Evolutionary conservation across 1,140 invertebrate species (phyloP).

Genomic region (Sarcophaga peregrina): DNA sequence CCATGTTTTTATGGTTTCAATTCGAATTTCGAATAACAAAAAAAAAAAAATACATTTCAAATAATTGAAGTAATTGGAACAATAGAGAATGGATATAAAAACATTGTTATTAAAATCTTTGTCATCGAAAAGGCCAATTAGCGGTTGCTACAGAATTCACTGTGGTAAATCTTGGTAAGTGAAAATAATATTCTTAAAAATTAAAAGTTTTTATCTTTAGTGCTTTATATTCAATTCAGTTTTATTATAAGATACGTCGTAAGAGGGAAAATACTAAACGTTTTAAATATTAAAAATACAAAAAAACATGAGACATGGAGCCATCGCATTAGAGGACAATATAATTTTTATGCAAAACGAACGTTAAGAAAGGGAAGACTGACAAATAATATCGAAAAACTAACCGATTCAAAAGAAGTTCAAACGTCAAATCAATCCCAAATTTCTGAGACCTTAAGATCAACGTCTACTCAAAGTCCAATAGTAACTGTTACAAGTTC

Average conservation of each 20-base stretch:
- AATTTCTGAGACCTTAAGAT: not conserved
- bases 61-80: not conserved
- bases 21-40: too few species aligned
- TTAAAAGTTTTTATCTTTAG: not conserved
- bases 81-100: slow-evolving; percentile 24
- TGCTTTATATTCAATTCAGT: not conserved
- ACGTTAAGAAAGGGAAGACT: not conserved
- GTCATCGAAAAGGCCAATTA: not conserved
- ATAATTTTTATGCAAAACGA: not conserved
- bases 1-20: too few species aligned
- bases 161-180: not conserved
- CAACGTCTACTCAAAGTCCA: not conserved
- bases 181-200: not conserved
- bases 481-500: not conserved
- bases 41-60: not conserved
- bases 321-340: not conserved
- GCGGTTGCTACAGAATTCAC: not conserved
- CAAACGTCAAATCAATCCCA: not conserved
- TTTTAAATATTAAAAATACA: not conserved
- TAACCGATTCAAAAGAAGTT: not conserved
- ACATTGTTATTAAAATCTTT: slow-evolving; percentile 19
- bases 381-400: not conserved
- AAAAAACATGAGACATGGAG: not conserved
- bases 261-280: not conserved
- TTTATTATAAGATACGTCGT: not conserved